phyloP scores from a whole-genome alignment of 1,140 invertebrate genomes.

The Wasmannia auropunctata region DNA sequence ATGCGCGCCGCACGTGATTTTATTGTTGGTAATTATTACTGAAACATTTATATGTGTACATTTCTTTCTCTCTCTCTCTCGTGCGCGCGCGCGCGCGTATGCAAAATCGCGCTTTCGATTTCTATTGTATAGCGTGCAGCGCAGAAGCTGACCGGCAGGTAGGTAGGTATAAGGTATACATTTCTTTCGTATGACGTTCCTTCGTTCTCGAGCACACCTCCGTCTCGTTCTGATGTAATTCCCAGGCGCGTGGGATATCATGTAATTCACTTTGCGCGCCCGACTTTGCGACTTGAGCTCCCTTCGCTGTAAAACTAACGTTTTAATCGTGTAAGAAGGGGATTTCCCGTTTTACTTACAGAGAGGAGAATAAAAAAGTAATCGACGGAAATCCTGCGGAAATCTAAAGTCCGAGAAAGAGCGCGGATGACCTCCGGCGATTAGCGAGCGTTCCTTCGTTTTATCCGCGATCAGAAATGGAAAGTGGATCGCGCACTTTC shows the following conservation, averaged over 20 bases:
- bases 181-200: not conserved
- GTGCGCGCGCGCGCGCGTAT: too few species aligned
- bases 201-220: not conserved
- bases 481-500: slow-evolving; percentile 79
- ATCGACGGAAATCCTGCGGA: slow-evolving; percentile 41
- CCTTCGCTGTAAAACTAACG: slow-evolving; percentile 55
- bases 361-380: slow-evolving; percentile 45
- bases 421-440: slow-evolving; percentile 46
- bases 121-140: not conserved
- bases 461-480: slow-evolving; percentile 73
- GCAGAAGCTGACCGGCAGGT: not conserved
- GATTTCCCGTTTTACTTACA: slow-evolving; percentile 61
- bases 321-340: slow-evolving; percentile 60
- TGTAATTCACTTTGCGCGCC: slow-evolving; percentile 52
- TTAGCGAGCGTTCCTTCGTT: slow-evolving; percentile 57
- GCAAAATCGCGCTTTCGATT: slow-evolving; percentile 52
- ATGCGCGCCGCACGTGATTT: slow-evolving; percentile 8
- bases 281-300: slow-evolving; percentile 54
- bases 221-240: slow-evolving; percentile 30
- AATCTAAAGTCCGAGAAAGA: slow-evolving; percentile 51
- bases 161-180: too few species aligned
- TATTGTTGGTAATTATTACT: slow-evolving; percentile 52
- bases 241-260: slow-evolving; percentile 7
- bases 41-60: slow-evolving; percentile 41
- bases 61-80: too few species aligned